Evolutionary conservation across 2,888 invertebrate species (phyloP).

Genomic region (Liodrosophila aerea): DNA sequence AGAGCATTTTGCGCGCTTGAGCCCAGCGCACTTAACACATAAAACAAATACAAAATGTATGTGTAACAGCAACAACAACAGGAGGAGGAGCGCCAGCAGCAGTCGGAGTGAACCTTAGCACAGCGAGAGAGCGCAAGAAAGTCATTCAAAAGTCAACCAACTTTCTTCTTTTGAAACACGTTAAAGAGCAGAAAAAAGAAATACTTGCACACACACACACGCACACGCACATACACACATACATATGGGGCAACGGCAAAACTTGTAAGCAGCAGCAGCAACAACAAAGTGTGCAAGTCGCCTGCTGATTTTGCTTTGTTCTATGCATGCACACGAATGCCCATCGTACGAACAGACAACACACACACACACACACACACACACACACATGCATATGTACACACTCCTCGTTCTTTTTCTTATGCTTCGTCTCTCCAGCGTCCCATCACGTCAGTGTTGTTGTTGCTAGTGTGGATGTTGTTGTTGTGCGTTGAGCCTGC

Average conservation of each 20-base stretch:
- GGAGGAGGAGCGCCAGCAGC: background rate
- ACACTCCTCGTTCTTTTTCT: constrained; percentile 32
- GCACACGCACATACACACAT: constrained; percentile 12
- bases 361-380: background rate
- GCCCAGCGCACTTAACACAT: constrained; percentile 80
- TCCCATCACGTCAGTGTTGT: constrained; percentile 53
- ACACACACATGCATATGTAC: background rate
- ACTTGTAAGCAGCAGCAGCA: constrained; percentile 27
- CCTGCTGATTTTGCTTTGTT: constrained; percentile 63
- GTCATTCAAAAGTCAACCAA: constrained; percentile 82
- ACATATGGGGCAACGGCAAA: constrained; percentile 22
- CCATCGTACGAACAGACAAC: background rate
- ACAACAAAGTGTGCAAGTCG: constrained; percentile 36
- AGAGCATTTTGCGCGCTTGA: constrained; percentile 51
- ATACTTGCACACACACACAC: constrained; percentile 25
- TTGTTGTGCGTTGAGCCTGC: constrained; percentile 71
- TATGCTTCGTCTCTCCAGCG: constrained; percentile 51
- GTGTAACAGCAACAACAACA: constrained; percentile 16
- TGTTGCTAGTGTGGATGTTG: constrained; percentile 18
- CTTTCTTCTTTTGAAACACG: constrained; percentile 80
- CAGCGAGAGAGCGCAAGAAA: constrained; percentile 60
- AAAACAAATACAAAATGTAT: constrained; percentile 65
- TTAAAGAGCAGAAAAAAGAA: constrained; percentile 63
- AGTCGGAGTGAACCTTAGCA: constrained; percentile 20
- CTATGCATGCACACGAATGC: constrained; percentile 66